Evolutionary conservation across 2,888 invertebrate species (phyloP).

Genomic region (Athalia circularis): DNA sequence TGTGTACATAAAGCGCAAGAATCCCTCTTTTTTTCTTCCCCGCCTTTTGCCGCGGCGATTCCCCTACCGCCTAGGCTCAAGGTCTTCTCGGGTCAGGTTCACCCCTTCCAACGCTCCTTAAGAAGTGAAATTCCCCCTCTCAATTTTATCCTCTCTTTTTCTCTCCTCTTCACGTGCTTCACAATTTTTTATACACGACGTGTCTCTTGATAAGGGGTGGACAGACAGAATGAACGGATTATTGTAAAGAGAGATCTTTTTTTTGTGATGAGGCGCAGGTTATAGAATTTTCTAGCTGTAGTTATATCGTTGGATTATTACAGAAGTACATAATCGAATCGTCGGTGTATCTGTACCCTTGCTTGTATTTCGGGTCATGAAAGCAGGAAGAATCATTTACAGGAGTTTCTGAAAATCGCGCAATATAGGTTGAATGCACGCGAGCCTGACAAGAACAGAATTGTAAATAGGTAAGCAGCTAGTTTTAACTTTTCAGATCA

Average conservation of each 20-base stretch:
- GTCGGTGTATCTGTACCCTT: neutral
- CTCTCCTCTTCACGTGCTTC: neutral
- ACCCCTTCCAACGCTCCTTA: conserved; percentile 27
- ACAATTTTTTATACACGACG: neutral
- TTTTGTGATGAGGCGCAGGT: neutral
- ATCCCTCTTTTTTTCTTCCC: no score
- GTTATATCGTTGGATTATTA: no score
- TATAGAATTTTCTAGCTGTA: neutral
- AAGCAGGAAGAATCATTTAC: neutral
- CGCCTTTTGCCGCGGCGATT: no score
- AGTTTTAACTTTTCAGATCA: conserved; percentile 22
- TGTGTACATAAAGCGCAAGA: no score
- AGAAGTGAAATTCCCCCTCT: conserved; percentile 31
- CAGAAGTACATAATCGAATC: no score
- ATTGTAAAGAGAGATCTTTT: neutral
- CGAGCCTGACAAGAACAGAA: neutral
- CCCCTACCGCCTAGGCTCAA: conserved; percentile 30
- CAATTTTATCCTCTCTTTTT: conserved; percentile 12
- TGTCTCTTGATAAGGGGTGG: conserved; percentile 8
- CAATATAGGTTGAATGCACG: neutral
- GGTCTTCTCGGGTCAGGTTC: conserved; percentile 47
- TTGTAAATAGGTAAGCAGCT: conserved; percentile 19
- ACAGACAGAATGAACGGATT: neutral
- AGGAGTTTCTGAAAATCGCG: neutral
- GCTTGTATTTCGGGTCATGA: neutral